phyloP scores from a whole-genome alignment of 2,888 invertebrate genomes.

The Lasioglossum morio region DNA sequence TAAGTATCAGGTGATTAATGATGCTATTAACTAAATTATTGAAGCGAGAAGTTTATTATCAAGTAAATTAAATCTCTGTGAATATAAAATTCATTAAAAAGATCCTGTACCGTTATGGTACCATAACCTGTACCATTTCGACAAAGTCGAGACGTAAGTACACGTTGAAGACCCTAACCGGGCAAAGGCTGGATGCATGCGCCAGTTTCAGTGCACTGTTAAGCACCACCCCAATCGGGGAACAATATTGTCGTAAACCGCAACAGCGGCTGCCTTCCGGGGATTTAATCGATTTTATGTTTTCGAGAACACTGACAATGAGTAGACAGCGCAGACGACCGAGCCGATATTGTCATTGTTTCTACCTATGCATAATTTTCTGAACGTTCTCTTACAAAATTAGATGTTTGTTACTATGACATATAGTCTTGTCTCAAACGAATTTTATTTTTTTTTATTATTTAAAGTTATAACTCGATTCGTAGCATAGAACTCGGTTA shows the following conservation, averaged over 20 bases:
- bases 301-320: not conserved
- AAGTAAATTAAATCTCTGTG: too few species aligned
- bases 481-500: not conserved
- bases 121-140: not conserved
- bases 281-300: slow-evolving; percentile 12
- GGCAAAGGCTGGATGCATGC: not conserved
- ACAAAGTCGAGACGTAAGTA: not conserved
- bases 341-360: not conserved
- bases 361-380: not conserved
- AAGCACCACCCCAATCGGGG: not conserved
- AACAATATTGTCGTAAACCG: slow-evolving; percentile 14
- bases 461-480: not conserved
- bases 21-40: too few species aligned
- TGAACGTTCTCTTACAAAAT: not conserved
- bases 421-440: not conserved
- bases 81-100: too few species aligned
- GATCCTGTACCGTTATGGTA: too few species aligned
- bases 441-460: not conserved
- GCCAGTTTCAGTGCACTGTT: not conserved
- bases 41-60: too few species aligned
- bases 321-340: not conserved
- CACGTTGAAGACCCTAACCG: not conserved
- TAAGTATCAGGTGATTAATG: too few species aligned
- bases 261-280: slow-evolving; percentile 5
- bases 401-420: not conserved